A percentile compares a stretch with the other conserved stretches of the same genome.
Evolutionary conservation across 2,888 invertebrate genomes (phyloP).

Genomic region (Melanargia galathea): DNA sequence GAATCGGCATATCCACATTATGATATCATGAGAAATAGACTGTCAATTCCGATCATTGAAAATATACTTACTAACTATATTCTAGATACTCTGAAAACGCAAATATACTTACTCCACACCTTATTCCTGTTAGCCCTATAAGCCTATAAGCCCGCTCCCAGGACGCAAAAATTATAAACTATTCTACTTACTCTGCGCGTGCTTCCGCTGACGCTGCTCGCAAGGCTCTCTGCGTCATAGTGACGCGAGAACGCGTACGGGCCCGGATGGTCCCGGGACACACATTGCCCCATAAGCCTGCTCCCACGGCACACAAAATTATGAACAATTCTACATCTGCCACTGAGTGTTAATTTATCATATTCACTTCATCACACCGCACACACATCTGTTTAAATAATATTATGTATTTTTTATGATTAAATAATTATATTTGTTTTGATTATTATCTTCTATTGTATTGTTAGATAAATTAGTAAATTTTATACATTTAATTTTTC

Average conservation of each 20-base stretch:
- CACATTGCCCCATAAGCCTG: constrained; percentile 89
- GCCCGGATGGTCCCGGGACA: constrained; percentile 84
- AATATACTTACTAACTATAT: no score
- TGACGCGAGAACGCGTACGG: constrained; percentile 72
- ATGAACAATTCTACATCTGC: constrained; percentile 44
- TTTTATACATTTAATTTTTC: no score
- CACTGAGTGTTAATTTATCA: constrained; percentile 23
- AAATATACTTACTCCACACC: no score
- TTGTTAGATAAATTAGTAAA: neutral
- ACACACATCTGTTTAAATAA: constrained; percentile 14
- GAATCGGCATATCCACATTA: no score
- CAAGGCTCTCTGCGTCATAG: constrained; percentile 75
- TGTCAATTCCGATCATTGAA: no score
- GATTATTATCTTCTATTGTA: neutral
- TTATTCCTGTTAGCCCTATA: neutral
- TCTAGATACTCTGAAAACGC: no score
- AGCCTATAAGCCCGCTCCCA: neutral
- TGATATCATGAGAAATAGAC: no score
- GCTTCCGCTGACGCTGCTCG: constrained; percentile 65
- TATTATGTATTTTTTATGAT: neutral
- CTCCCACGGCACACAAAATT: constrained; percentile 44
- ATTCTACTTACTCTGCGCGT: constrained; percentile 58
- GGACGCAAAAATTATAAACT: neutral
- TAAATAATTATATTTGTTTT: neutral
- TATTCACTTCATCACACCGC: constrained; percentile 23